Conservation (phyloP, 2,797 vertebrate genomes). For the Sebastes itinus region DNA sequence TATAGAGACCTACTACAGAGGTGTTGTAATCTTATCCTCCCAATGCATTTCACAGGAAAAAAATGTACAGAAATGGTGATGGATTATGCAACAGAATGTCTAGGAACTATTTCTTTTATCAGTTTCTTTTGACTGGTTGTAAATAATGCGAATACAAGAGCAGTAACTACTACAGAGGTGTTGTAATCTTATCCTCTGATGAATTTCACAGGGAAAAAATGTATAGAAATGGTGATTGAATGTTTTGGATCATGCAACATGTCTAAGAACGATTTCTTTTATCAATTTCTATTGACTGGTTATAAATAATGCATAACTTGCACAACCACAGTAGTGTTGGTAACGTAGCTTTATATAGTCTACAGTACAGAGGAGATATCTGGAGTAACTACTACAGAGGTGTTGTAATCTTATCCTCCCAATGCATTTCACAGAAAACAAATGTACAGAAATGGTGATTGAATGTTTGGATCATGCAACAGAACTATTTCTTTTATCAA, state of each 20-base stretch:
- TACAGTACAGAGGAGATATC: conserved; percentile 14
- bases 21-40: conserved; percentile 19
- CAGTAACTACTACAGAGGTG: not conserved
- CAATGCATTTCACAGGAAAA: not conserved
- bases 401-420: conserved; percentile 19
- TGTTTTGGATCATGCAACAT: not conserved
- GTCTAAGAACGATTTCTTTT: not conserved
- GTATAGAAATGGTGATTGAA: not conserved
- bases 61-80: not conserved
- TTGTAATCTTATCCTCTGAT: conserved; percentile 18
- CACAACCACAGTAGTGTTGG: not conserved
- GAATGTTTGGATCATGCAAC: not conserved
- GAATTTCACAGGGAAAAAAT: not conserved
- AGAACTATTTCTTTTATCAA: not conserved
- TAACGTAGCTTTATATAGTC: conserved; percentile 2
- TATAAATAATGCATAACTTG: not conserved
- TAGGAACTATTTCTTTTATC: not conserved
- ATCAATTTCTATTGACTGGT: not conserved
- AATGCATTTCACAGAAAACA: not conserved
- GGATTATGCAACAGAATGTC: not conserved
- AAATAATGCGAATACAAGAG: not conserved
- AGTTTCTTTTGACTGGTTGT: not conserved
- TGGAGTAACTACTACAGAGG: not conserved
- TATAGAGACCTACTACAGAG: not conserved
- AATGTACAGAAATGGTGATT: not conserved